phyloP scores from a whole-genome alignment of 1,140 invertebrate genomes.

The Tetragnatha versicolor region DNA sequence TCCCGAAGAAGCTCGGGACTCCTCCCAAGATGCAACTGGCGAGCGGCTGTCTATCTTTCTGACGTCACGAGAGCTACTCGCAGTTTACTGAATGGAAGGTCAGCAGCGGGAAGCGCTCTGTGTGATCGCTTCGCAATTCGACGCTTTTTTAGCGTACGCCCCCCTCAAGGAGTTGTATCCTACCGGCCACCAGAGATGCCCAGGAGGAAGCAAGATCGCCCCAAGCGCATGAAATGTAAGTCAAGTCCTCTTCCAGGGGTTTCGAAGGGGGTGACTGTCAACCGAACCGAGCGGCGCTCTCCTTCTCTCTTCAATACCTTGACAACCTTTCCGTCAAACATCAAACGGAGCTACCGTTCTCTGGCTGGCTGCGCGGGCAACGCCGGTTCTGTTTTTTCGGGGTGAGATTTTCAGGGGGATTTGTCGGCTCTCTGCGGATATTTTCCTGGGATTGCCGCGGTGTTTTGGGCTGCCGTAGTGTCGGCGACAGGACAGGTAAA shows the following conservation, averaged over 20 bases:
- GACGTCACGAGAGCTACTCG: constrained; percentile 48
- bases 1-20: neutral
- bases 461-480: too few species aligned
- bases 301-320: constrained; percentile 40
- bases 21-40: constrained; percentile 55
- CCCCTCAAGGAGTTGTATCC: constrained; percentile 54
- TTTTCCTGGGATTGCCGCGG: too few species aligned
- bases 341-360: constrained; percentile 43
- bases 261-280: too few species aligned
- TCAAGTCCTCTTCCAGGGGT: too few species aligned
- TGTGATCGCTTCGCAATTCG: constrained; percentile 51
- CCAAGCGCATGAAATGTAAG: constrained; percentile 74
- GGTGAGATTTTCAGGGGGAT: neutral
- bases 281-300: constrained; percentile 30
- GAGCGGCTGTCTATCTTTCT: constrained; percentile 52
- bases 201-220: constrained; percentile 71
- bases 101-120: constrained; percentile 56
- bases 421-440: neutral
- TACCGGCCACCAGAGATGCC: constrained; percentile 66
- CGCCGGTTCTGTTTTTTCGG: neutral
- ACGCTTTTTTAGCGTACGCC: constrained; percentile 57
- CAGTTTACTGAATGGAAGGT: constrained; percentile 58
- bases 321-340: constrained; percentile 54
- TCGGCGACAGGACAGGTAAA: too few species aligned
- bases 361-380: neutral